Base-by-base conservation (phyloP, 37 sponge, comb jelly and placozoan genomes). In the Axinella damicornis region DNA sequence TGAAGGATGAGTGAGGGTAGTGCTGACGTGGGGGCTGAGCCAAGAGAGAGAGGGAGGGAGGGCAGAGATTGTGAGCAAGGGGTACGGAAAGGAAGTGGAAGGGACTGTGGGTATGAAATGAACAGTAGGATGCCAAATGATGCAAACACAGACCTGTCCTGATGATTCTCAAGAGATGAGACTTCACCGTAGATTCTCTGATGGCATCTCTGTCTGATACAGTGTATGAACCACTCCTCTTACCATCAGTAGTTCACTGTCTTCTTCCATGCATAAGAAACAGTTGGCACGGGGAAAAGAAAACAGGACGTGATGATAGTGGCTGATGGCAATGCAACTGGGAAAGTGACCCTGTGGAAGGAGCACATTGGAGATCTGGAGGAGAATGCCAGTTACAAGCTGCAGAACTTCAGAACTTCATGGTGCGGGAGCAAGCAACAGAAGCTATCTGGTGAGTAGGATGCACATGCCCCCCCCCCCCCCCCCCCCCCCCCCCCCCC, bases 81-180 rank as follows among this genome's bases (percentile, higher is more conserved):
- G 9, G 9, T 4, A 46, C 9, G 46, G 4, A 9, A 9, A 9
- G 9, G 4, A 46, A 11, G 63, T 61, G 63, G n/a, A 14, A 27
- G 5, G 63, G 27, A 56, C n/a, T n/a, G n/a, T n/a, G 46, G 46
- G 9, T 46, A 46, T 46, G 46, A 46, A 9, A 46, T 4, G 4
- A 14, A 25, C 27, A 25, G 4, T 5, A 18, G 2, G 33, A 34
- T 34, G 32, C 68, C 68, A 67, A 31, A 34, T 24, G 68, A 67
- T 27, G 68, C 32, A 32, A 32, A 32, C 68, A 67, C 68, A 67
- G 68, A 67, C 68, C 68, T 67, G 68, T 67, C 28, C 68, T 67
- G 68, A 64, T 19, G 11, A 31, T 67, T 32, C 32, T 32, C 33
- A 67, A 27, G 12, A 14, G 63, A 61, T 61, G 27, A 25, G n/a